Evolutionary conservation across 2,888 invertebrate genomes (phyloP).

Genomic region (Mythimna albipuncta): DNA sequence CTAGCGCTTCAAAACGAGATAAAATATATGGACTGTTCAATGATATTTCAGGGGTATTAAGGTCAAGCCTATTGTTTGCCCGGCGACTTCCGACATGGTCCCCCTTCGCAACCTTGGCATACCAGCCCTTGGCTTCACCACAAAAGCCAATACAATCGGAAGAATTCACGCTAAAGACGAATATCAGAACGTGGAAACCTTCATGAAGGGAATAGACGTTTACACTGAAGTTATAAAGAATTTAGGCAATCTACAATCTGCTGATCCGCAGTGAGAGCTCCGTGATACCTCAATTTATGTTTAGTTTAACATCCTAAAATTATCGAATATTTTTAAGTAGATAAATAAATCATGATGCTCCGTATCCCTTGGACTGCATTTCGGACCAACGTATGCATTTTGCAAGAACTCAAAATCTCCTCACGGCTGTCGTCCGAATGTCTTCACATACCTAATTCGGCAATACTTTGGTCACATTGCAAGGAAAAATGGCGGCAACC

Average conservation of each 20-base stretch:
- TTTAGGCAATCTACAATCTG: constrained; percentile 59
- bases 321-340: neutral
- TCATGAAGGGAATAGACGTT: constrained; percentile 76
- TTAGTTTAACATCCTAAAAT: neutral
- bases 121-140: constrained; percentile 79
- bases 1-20: neutral
- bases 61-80: constrained; percentile 71
- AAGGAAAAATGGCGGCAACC: no score
- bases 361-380: no score
- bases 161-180: constrained; percentile 75
- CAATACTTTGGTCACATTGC: no score
- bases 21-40: constrained; percentile 5
- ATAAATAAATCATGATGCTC: neutral
- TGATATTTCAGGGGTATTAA: constrained; percentile 73
- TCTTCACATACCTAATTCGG: no score
- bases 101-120: constrained; percentile 75
- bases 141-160: constrained; percentile 69
- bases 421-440: no score
- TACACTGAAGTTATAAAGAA: constrained; percentile 72
- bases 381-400: no score
- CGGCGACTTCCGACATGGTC: constrained; percentile 79
- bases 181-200: constrained; percentile 74
- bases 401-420: no score
- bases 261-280: neutral
- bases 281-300: constrained; percentile 8